These are phyloP conservation scores for Bubo scandiacus DNA, from an alignment of 2,113 vertebrate species.

Conservation along the genomic window DNA sequence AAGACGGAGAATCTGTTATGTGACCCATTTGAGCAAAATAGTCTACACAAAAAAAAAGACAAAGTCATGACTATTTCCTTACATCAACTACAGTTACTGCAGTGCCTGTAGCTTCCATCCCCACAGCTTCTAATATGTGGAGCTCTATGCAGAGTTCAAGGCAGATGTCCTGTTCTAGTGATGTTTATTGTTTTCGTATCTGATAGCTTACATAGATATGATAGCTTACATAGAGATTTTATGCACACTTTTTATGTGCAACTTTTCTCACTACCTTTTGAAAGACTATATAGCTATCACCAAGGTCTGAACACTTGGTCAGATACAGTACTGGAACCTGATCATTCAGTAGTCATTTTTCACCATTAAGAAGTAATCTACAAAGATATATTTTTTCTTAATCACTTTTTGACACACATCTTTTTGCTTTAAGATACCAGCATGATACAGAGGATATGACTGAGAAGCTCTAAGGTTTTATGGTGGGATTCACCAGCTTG, in stretches of 20 bases:
- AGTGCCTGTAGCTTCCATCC: neutral
- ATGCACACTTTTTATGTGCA: neutral
- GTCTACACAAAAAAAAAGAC: neutral
- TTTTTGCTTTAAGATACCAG: neutral
- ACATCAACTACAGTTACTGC: neutral
- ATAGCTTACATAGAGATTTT: neutral
- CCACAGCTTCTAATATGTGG: neutral
- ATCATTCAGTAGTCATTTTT: neutral
- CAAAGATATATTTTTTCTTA: neutral
- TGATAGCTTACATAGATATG: neutral
- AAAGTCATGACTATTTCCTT: neutral
- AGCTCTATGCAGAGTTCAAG: neutral
- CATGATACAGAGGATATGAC: neutral
- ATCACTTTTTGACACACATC: neutral
- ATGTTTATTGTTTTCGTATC: neutral
- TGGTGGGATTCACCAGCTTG: neutral
- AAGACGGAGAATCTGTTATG: neutral
- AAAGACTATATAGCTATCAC: neutral
- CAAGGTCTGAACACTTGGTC: neutral
- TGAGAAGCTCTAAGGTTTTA: neutral
- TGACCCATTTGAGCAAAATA: neutral
- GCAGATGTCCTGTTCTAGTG: neutral
- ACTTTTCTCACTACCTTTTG: neutral
- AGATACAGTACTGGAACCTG: neutral
- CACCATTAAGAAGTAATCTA: neutral